A percentile compares a stretch with the other conserved stretches of the same genome.
These are phyloP conservation scores for Agonum fuliginosum DNA, from an alignment of 2,888 invertebrate species.

Conservation along the genomic window DNA sequence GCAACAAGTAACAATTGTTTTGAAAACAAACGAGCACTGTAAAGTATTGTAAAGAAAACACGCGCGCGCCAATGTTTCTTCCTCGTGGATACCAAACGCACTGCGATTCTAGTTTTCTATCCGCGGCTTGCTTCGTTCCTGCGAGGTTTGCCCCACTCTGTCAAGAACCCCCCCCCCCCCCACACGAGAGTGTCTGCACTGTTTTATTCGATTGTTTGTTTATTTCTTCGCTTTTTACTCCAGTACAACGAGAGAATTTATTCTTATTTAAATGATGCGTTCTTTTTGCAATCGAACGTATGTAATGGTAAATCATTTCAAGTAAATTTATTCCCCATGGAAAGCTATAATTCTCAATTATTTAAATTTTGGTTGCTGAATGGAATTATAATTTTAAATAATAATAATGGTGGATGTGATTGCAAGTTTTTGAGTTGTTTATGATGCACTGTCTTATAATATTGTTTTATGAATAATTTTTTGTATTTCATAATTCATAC, in stretches of 20 bases:
- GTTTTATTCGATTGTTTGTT: slow-evolving; percentile 16
- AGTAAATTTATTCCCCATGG: not conserved
- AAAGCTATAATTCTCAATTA: slow-evolving; percentile 9
- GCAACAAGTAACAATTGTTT: too few species aligned
- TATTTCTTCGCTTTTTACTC: slow-evolving; percentile 1
- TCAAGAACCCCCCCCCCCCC: not conserved
- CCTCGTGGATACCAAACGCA: not conserved
- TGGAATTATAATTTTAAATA: slow-evolving; percentile 20
- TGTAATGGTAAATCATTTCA: slow-evolving; percentile 11
- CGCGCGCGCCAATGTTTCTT: not conserved
- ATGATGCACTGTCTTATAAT: not conserved
- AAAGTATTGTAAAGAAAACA: not conserved
- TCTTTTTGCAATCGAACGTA: slow-evolving; percentile 1
- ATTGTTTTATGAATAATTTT: too few species aligned
- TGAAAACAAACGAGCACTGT: not conserved
- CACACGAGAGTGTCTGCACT: slow-evolving; percentile 6
- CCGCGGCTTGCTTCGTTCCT: not conserved
- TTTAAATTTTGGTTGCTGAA: slow-evolving; percentile 2
- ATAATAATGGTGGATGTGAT: not conserved
- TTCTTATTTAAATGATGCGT: slow-evolving; percentile 2
- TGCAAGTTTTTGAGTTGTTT: not conserved
- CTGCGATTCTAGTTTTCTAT: not conserved
- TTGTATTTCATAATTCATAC: too few species aligned
- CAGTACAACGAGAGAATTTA: not conserved
- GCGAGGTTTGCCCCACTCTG: not conserved